phyloP scores from a whole-genome alignment of 2,888 invertebrate species.

The Drosophila putrida region DNA sequence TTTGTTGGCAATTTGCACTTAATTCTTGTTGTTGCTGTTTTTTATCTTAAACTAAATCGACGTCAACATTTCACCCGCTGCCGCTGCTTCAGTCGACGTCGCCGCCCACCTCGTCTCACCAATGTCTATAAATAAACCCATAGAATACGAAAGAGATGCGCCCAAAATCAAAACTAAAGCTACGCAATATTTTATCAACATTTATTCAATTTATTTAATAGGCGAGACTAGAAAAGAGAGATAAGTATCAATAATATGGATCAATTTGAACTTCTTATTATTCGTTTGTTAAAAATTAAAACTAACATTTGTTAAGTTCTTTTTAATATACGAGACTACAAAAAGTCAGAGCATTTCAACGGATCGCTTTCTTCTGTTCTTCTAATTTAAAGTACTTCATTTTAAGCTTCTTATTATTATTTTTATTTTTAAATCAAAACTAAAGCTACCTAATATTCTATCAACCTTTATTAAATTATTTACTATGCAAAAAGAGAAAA shows the following conservation, averaged over 20 bases:
- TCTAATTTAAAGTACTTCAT: neutral
- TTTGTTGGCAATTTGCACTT: constrained; percentile 30
- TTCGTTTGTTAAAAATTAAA: no score
- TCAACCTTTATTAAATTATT: no score
- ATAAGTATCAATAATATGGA: no score
- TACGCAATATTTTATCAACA: constrained; percentile 19
- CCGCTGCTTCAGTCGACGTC: constrained; percentile 13
- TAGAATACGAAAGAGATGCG: constrained; percentile 32
- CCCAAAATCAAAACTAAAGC: constrained; percentile 31
- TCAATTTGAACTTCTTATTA: no score
- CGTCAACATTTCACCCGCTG: constrained; percentile 1
- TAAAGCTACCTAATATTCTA: no score
- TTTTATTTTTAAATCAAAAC: no score
- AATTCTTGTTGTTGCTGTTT: constrained; percentile 12
- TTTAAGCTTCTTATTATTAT: neutral
- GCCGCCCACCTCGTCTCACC: constrained; percentile 31
- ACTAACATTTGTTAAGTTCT: no score
- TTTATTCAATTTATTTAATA: constrained; percentile 17
- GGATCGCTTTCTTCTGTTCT: neutral
- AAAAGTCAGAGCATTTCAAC: no score
- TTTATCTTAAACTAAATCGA: constrained; percentile 17
- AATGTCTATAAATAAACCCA: constrained; percentile 54
- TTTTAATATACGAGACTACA: no score
- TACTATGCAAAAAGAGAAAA: no score
- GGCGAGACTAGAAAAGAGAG: neutral